Evolutionary conservation across 2,113 vertebrate species (phyloP), one percentile per base, ranked within the genome.

Genomic region (Bambusicola thoracicus): DNA sequence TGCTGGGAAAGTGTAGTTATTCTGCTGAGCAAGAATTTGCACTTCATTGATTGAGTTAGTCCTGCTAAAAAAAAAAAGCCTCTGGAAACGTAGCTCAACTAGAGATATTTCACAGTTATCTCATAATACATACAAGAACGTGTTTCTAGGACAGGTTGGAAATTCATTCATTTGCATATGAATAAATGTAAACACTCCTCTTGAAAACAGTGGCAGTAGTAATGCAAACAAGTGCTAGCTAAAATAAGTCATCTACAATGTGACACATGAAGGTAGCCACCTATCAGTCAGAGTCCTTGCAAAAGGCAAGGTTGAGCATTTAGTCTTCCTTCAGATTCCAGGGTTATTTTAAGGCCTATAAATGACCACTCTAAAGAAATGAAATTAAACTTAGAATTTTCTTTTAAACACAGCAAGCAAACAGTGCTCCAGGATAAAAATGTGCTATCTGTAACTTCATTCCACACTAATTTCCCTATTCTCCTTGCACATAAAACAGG

Each of bases 311-410:
- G 41, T 12, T 73, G 11, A 73, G 2, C 14, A 48, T 66, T 58
- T 65, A 62, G 15, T 53, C 38, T 87, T 84, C 29, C n/a, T 85
- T 80, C 41, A 53, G 55, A 85, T 93, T 89, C 74, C 36, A 32
- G n/a, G 36, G 22, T 75, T 96, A 85, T 87, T 89, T 87, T 89
- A 76, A 87, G 48, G 36, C 58, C 62, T 69, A 62, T 38, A 87
- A 92, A 92, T 81, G 66, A 90, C 53, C 38, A 19, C 44, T 87
- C 17, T 9, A 49, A 21, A 82, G 14, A 95, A 92, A 87, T 75
- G 67, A 86, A 88, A 78, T 76, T 65, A 95, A 48, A n/a, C 6
- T 43, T 32, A 67, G 18, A 48, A 4, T 55, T 89, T 36, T 43
- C 16, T 85, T 81, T 72, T 8, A 58, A 69, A 74, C 34, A 78